Conservation (phyloP, 1,140 invertebrate genomes). For the Arion vulgaris region DNA sequence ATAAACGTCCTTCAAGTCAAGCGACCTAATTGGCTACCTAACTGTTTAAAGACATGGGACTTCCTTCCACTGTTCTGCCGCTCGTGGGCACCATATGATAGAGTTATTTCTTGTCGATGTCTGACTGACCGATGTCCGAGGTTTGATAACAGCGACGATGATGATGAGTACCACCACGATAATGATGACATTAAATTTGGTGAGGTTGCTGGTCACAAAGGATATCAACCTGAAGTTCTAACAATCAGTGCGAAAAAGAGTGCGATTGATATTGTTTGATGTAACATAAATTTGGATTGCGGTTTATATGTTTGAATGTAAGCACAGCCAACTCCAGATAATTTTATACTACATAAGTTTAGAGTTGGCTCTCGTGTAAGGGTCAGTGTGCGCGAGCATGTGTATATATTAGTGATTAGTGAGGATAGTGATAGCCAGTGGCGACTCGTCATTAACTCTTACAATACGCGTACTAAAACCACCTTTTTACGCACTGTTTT, state of each 20-base stretch:
- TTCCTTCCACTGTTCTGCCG: constrained; percentile 59
- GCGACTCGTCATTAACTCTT: too few species aligned
- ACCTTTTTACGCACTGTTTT: too few species aligned
- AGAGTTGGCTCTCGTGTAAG: too few species aligned
- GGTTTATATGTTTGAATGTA: neutral
- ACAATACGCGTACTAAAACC: too few species aligned
- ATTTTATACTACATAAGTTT: too few species aligned
- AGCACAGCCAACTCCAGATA: too few species aligned
- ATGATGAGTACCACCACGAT: neutral
- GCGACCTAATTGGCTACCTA: constrained; percentile 52
- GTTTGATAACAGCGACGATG: too few species aligned
- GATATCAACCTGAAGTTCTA: neutral
- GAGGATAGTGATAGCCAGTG: too few species aligned
- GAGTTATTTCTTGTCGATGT: neutral
- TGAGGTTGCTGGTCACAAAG: neutral
- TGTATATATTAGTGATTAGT: too few species aligned
- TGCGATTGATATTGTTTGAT: neutral
- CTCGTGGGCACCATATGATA: constrained; percentile 52
- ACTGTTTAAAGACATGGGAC: constrained; percentile 60
- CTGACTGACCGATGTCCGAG: neutral
- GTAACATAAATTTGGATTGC: too few species aligned
- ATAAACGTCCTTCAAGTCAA: constrained; percentile 64
- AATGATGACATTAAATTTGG: neutral
- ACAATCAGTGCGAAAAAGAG: neutral
- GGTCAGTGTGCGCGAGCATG: too few species aligned